Evolutionary conservation across 1,140 invertebrate genomes (phyloP).

Genomic region (Rhopalosiphum padi): DNA sequence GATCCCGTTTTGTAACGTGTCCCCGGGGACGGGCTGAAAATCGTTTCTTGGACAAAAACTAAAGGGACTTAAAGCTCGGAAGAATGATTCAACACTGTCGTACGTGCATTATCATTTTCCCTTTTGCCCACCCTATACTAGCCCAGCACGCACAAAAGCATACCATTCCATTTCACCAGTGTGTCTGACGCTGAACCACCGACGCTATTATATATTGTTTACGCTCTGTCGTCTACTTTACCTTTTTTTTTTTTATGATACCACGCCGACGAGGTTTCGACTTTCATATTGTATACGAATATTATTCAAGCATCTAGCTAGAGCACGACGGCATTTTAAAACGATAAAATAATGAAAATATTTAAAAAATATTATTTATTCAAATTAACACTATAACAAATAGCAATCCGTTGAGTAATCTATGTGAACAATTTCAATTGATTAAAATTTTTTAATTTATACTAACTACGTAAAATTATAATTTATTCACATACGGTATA

Average conservation of each 20-base stretch:
- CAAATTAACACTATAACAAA: neutral
- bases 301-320: neutral
- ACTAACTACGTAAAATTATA: neutral
- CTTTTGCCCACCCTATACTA: constrained; percentile 19
- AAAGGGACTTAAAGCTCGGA: constrained; percentile 53
- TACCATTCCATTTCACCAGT: neutral
- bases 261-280: neutral
- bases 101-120: constrained; percentile 57
- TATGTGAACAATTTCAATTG: neutral
- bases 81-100: constrained; percentile 57
- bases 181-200: neutral
- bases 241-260: constrained; percentile 25
- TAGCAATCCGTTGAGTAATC: neutral
- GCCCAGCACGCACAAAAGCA: constrained; percentile 12
- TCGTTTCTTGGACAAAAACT: constrained; percentile 56
- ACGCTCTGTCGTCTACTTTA: neutral
- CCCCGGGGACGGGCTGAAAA: constrained; percentile 45
- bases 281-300: neutral
- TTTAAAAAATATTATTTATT: neutral
- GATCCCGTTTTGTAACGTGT: constrained; percentile 56
- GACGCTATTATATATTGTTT: constrained; percentile 24
- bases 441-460: too few species aligned
- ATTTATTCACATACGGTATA: accelerated
- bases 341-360: neutral
- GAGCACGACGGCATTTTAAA: neutral